Base-by-base conservation (phyloP, 2,888 invertebrate genomes). In the Acheta domesticus region DNA sequence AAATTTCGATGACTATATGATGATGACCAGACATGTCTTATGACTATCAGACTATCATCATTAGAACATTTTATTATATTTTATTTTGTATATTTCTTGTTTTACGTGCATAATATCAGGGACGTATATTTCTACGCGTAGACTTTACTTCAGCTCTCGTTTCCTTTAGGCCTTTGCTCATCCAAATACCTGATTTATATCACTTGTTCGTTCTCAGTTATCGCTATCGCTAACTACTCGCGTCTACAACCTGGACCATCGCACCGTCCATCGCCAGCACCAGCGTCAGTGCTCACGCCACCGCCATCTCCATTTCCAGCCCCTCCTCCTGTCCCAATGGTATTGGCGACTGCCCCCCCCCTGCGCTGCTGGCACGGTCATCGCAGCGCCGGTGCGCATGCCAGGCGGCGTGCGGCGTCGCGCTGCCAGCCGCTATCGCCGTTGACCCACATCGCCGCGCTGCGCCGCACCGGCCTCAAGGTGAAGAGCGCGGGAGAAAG, bases 391-490 rank as follows among this genome's bases (percentile, higher is more conserved):
- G 36, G 36, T 62, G 62, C n/a, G 62, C 1, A n/a, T 19, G 62
- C 62, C 16, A 62, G 62, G 16, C 14, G n/a, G 62, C 62, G 62
- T 11, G 16, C n/a, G 4, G 14, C 62, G 62, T 62, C 62, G 36
- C n/a, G 62, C 62, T 62, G 62, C 62, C 62, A 19, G 62, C 14
- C 16, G 14, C 62, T 62, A 19, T 62, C 62, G 4, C n/a, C 16
- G 62, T n/a, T 62, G 62, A 62, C 62, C 62, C 62, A 62, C 62
- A 62, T 62, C 62, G 62, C 62, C 62, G 14, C n/a, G 62, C 62
- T 16, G 62, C n/a, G 14, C 62, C 14, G 62, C 62, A n/a, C 62
- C 62, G 4, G 14, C 62, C n/a, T 62, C 62, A 62, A 62, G 62
- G 62, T 62, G 62, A 62, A 62, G 62, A 62, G 62, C 62, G 62